These are phyloP conservation scores for Ciconia maguari DNA, from an alignment of 2,113 vertebrate genomes.

Conservation along the genomic window DNA sequence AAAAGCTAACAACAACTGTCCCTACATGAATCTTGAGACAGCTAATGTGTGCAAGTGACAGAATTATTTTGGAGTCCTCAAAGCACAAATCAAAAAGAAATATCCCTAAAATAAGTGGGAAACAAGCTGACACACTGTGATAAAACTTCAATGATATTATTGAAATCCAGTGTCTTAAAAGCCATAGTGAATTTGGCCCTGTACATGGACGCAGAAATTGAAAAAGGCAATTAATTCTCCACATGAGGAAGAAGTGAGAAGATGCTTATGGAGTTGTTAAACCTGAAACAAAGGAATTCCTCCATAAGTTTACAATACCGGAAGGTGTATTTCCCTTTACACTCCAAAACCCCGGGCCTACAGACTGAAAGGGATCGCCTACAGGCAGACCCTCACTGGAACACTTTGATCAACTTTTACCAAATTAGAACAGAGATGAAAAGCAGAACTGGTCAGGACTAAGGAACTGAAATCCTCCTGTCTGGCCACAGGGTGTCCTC, in stretches of 20 bases:
- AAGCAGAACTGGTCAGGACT: not conserved
- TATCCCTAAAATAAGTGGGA: not conserved
- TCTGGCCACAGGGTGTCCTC: conserved; percentile 63
- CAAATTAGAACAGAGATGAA: not conserved
- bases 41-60: not conserved
- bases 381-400: not conserved
- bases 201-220: not conserved
- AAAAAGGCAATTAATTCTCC: not conserved
- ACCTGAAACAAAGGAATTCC: not conserved
- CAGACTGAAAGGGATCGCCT: not conserved
- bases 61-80: not conserved
- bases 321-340: not conserved
- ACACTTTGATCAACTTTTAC: not conserved
- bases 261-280: not conserved
- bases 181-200: not conserved
- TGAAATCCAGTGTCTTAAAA: not conserved
- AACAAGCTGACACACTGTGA: not conserved
- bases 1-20: not conserved
- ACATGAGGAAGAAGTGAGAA: not conserved
- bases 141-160: not conserved
- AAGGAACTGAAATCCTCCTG: not conserved
- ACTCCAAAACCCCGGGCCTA: fast-evolving
- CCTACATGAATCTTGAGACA: fast-evolving
- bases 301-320: fast-evolving
- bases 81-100: not conserved